A percentile compares a stretch with the other conserved stretches of the same genome.
phyloP scores from a whole-genome alignment of 2,113 vertebrate species.

The Bostrychus sinensis region DNA sequence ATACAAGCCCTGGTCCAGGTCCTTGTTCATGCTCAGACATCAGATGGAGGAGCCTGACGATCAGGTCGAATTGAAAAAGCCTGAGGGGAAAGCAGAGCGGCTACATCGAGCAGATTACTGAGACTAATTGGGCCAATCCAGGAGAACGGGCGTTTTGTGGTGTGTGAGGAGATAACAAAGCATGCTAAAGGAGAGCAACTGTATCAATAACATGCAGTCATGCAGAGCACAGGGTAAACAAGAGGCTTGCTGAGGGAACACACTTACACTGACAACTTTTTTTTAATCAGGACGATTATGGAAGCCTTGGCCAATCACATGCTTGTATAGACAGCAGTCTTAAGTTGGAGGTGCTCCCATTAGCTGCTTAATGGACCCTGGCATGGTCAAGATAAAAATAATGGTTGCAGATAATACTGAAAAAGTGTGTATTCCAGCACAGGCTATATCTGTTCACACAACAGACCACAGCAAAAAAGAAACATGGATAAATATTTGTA shows the following conservation, averaged over 20 bases:
- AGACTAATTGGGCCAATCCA: constrained; percentile 66
- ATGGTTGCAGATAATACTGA: no score
- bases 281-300: no score
- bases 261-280: no score
- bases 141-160: constrained; percentile 56
- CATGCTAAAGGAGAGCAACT: constrained; percentile 13
- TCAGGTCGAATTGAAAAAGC: constrained; percentile 47
- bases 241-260: constrained; percentile 8
- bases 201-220: not conserved
- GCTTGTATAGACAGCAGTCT: no score
- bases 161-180: constrained; percentile 51
- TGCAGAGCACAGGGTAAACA: constrained; percentile 14
- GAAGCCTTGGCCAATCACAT: no score
- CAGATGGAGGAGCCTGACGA: constrained; percentile 13
- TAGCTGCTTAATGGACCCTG: no score
- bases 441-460: no score
- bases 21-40: constrained; percentile 10
- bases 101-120: constrained; percentile 67
- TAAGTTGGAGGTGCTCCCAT: no score
- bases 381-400: no score
- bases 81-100: constrained; percentile 33
- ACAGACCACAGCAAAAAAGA: no score
- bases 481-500: no score
- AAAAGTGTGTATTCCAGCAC: no score
- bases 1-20: constrained; percentile 2